Evolutionary conservation across 2,888 invertebrate genomes (phyloP).

Genomic region (Toxonevra muliebris): DNA sequence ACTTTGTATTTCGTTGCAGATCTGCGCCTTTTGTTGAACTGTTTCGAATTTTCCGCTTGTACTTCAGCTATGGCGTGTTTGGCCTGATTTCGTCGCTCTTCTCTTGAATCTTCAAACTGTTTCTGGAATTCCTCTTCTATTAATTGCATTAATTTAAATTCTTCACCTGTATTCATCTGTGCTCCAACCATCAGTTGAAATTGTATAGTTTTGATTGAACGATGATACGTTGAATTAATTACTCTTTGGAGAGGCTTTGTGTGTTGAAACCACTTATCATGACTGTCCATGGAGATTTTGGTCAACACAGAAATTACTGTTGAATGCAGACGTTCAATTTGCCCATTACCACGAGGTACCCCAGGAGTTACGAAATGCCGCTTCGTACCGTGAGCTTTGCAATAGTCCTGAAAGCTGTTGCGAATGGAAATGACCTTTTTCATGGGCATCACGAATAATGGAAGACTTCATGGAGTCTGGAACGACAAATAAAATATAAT

Average conservation of each 20-base stretch:
- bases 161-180: slow-evolving; percentile 3
- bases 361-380: not conserved
- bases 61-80: not conserved
- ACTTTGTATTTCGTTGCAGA: not conserved
- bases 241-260: not conserved
- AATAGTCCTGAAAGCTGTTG: too few relatives aligned
- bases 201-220: not conserved
- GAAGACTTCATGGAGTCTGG: too few relatives aligned
- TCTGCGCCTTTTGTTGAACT: slow-evolving; percentile 10
- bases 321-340: slow-evolving; percentile 2
- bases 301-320: not conserved
- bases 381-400: too few relatives aligned
- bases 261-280: not conserved
- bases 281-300: not conserved
- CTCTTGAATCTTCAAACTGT: not conserved
- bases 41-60: not conserved
- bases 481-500: too few relatives aligned
- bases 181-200: slow-evolving; percentile 14
- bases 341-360: not conserved
- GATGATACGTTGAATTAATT: not conserved
- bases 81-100: not conserved
- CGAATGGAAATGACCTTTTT: too few relatives aligned
- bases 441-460: too few relatives aligned
- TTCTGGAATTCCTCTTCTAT: not conserved
- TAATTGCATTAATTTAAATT: not conserved